Base-by-base conservation (phyloP, 2,888 invertebrate species). In the Lamellibrachia satsuma region DNA sequence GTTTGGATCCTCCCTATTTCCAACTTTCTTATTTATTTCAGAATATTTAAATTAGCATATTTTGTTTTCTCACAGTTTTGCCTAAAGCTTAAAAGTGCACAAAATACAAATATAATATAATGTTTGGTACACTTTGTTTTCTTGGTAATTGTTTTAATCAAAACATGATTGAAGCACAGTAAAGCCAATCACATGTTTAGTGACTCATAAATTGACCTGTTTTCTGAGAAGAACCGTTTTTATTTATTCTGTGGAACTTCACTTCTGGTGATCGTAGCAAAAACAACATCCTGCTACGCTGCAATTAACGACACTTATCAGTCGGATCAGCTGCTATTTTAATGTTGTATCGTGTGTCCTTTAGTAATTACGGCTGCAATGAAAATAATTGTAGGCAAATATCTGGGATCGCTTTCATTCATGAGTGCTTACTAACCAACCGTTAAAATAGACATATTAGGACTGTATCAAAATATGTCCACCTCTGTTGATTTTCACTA, bases 341-440 rank as follows among this genome's bases (percentile, higher is more conserved):
- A 75, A 75, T 75, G 75, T 75, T 11, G 22, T n/a, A 75, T 75
- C 22, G 22, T 15, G 22, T 22, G 75, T 11, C 75, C 8, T 75
- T 22, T 11, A 15, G 75, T 75, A 75, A 75, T 75, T 75, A 75
- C n/a, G n/a, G 75, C n/a, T 22, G 75, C 75, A 75, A 75, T 15
- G 22, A n/a, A 15, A 75, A 75, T 75, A 75, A 75, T 22, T 75
- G 75, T 75, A 75, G 75, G n/a, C 22, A 75, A 75, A 75, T 75
- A 75, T 75, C 75, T 75, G 75, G 75, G 75, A 75, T 75, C 75
- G 75, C n/a, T 75, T 75, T 75, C 75, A 75, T 22, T 75, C 75
- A 75, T 75, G 15, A 15, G 75, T 75, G 75, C 75, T 75, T 75
- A 75, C 75, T 75, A 75, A 75, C 4, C 75, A 11, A 15, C 75